Evolutionary conservation across 2,113 vertebrate species (phyloP).

Genomic region (Poicephalus meyeri): DNA sequence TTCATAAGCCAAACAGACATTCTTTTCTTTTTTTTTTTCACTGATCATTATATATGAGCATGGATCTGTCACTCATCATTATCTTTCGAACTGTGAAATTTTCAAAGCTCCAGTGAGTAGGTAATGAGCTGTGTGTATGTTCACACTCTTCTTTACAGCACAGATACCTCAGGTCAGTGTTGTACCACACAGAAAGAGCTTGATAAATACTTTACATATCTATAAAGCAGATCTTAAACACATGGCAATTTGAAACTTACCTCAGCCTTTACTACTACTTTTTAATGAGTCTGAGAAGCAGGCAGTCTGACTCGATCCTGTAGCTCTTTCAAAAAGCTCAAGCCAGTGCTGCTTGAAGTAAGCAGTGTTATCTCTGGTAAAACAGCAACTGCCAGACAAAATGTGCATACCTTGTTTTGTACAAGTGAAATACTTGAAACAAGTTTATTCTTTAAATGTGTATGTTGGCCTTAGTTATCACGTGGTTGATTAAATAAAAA

Average conservation of each 20-base stretch:
- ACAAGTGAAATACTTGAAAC: not conserved
- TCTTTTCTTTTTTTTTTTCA: not conserved
- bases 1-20: not conserved
- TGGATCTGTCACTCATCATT: not conserved
- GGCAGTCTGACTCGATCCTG: not conserved
- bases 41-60: not conserved
- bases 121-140: fast-evolving
- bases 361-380: not conserved
- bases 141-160: not conserved
- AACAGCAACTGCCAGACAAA: not conserved
- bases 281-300: not conserved
- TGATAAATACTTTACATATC: not conserved
- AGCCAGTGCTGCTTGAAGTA: not conserved
- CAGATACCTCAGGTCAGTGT: not conserved
- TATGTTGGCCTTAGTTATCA: not conserved
- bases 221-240: not conserved
- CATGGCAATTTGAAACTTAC: not conserved
- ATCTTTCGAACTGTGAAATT: not conserved
- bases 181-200: not conserved
- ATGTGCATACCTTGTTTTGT: not conserved
- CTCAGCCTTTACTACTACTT: not conserved
- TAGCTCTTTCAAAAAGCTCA: not conserved
- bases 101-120: not conserved
- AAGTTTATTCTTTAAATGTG: not conserved
- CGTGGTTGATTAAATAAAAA: not conserved